phyloP scores from a whole-genome alignment of 2,888 invertebrate species.

The Eupelmus urozonus region DNA sequence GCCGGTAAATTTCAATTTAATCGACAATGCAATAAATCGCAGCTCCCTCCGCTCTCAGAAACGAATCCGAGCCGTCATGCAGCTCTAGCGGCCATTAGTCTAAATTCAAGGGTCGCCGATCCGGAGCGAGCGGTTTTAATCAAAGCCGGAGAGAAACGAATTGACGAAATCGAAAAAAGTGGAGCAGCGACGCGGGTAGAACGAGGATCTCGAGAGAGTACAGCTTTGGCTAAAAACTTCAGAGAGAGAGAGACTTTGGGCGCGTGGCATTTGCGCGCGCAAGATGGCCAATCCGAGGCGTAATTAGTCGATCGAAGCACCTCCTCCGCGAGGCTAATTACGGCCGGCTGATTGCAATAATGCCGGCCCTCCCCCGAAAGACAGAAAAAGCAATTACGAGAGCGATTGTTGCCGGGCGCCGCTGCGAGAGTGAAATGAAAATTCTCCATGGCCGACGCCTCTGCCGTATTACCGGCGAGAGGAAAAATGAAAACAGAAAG shows the following conservation, averaged over 20 bases:
- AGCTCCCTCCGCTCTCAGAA: neutral
- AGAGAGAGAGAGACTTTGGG: too few relatives aligned
- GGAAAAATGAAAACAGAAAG: constrained; percentile 38
- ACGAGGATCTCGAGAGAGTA: too few relatives aligned
- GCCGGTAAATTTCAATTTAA: too few relatives aligned
- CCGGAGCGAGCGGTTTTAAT: constrained; percentile 30
- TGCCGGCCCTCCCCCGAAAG: constrained; percentile 20
- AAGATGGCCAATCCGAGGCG: constrained; percentile 34
- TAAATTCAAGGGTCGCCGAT: constrained; percentile 24
- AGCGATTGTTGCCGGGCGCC: constrained; percentile 36
- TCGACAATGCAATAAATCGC: constrained; percentile 15
- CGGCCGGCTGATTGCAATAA: constrained; percentile 50
- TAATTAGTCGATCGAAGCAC: constrained; percentile 50
- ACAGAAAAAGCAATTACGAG: constrained; percentile 50
- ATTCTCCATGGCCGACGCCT: neutral
- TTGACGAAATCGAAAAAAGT: constrained; percentile 5
- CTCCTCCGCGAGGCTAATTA: constrained; percentile 34
- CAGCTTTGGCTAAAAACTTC: too few relatives aligned
- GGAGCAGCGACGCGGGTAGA: neutral
- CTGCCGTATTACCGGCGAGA: constrained; percentile 1
- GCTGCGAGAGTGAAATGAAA: constrained; percentile 19
- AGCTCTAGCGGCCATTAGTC: constrained; percentile 35
- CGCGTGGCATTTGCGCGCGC: too few relatives aligned
- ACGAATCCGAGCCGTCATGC: neutral
- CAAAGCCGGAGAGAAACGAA: constrained; percentile 24